Evolutionary conservation across 2,888 invertebrate species (phyloP), one percentile per base, ranked within the genome.

Genomic region (Troilus luridus): DNA sequence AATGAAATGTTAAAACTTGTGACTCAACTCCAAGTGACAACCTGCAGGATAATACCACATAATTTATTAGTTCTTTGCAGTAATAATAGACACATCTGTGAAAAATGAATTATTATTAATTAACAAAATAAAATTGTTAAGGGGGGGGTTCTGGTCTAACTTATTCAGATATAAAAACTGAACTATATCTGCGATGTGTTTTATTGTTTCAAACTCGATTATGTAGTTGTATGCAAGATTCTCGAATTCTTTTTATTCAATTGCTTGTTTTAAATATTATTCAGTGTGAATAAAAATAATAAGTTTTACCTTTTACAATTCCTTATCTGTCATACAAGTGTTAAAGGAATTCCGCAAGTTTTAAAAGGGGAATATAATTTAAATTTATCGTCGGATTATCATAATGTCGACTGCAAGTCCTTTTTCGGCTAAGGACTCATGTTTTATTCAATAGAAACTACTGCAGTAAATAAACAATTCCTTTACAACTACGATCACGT

Each of bases 401-500:
- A 41, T 77, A 77, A 41, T 77, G 27, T 19, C 17, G 72, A 77
- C 27, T 77, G 8, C 10, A 41, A 77, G 72, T 41, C 72, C 72
- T 41, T 77, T 77, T 77, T 77, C 7, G 72, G 72, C 11, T 41
- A 17, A 77, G 0, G 27, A 5, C 72, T 77, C 72, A 77, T 77
- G 72, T 17, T 41, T 77, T 77, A 77, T 77, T 77, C 72, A 77
- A 41, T 41, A 77, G 72, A 41, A 41, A 17, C 41, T 77, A 77
- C 27, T 41, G 41, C 72, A 77, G 17, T 77, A 77, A 77, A 77
- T 77, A 77, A 14, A 41, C 27, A 17, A 77, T 77, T 77, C 72
- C 72, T 77, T 77, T 77, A 77, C 72, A 27, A 77, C 17, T 41
- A 9, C 27, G 72, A 77, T 77, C 72, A 77, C 72, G 72, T 77